These are phyloP conservation scores for Hyles vespertilio DNA, from an alignment of 1,140 invertebrate species.

Conservation along the genomic window DNA sequence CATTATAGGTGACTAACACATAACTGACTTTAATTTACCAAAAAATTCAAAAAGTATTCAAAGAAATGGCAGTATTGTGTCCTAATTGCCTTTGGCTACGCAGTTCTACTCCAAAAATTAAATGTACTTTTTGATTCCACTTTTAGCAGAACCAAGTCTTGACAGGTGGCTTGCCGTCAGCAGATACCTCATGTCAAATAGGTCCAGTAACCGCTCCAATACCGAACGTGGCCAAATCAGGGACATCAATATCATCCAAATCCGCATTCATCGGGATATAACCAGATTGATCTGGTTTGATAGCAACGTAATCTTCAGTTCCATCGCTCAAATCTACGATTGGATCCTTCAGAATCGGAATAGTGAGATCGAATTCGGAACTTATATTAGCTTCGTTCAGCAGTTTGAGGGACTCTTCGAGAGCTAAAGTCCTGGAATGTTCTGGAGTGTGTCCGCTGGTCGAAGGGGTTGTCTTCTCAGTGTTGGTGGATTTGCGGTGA, in stretches of 20 bases:
- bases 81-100: no score
- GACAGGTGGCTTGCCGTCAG: constrained; percentile 56
- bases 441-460: constrained; percentile 49
- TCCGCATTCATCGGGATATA: constrained; percentile 37
- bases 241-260: constrained; percentile 54
- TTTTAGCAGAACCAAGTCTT: constrained; percentile 73
- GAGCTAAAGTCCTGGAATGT: constrained; percentile 38
- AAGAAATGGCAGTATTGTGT: no score
- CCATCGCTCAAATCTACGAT: constrained; percentile 55
- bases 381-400: constrained; percentile 69
- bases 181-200: constrained; percentile 65
- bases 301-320: constrained; percentile 54
- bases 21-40: no score
- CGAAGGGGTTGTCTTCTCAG: constrained; percentile 23
- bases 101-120: no score
- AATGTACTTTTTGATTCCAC: no score
- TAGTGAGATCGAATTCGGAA: constrained; percentile 33
- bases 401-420: constrained; percentile 69
- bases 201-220: constrained; percentile 35
- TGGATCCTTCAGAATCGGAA: constrained; percentile 38
- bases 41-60: no score
- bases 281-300: constrained; percentile 43
- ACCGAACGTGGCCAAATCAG: constrained; percentile 52
- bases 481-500: constrained; percentile 36
- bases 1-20: no score